Percentiles rank a stretch among this genome's conserved stretches.
These are phyloP conservation scores for Stenchaetothrips biformis DNA, from an alignment of 2,888 invertebrate species.

Conservation along the genomic window DNA sequence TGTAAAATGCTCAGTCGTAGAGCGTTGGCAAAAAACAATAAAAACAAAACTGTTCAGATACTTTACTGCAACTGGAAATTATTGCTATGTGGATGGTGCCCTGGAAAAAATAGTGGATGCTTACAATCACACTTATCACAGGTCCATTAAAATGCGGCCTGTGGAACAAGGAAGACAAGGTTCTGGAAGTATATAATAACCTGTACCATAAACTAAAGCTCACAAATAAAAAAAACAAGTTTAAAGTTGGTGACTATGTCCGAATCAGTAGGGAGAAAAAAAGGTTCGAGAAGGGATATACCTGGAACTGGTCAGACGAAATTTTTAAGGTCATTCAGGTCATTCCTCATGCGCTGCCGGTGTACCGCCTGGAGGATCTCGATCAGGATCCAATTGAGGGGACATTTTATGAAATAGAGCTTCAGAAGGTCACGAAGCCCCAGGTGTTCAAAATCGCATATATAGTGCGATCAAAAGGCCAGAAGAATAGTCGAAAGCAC, in stretches of 20 bases:
- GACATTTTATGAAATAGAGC: constrained; percentile 37
- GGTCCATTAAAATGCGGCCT: constrained; percentile 36
- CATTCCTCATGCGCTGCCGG: constrained; percentile 31
- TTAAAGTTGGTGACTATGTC: constrained; percentile 28
- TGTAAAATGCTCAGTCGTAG: constrained; percentile 41
- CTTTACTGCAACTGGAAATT: constrained; percentile 38
- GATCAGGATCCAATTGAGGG: constrained; percentile 38
- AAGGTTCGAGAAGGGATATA: constrained; percentile 38
- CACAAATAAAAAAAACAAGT: background rate
- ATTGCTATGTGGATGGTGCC: constrained; percentile 38
- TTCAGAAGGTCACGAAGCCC: constrained; percentile 35
- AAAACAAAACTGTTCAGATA: constrained; percentile 40
- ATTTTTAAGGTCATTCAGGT: constrained; percentile 38
- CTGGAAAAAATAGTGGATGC: constrained; percentile 37
- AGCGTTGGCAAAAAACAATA: constrained; percentile 41
- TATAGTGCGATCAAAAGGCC: constrained; percentile 34
- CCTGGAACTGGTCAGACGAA: constrained; percentile 38
- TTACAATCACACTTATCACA: constrained; percentile 39
- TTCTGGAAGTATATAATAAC: constrained; percentile 26
- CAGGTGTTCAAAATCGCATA: constrained; percentile 37
- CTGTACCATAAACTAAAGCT: background rate
- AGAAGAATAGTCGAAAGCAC: constrained; percentile 32
- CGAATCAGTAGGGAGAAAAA: constrained; percentile 35
- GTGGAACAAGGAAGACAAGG: constrained; percentile 32
- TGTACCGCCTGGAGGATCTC: constrained; percentile 39